Percentiles rank a stretch among this genome's conserved stretches.
Evolutionary conservation across 2,797 vertebrate genomes (phyloP).

Genomic region (Cryptoprocta ferox): DNA sequence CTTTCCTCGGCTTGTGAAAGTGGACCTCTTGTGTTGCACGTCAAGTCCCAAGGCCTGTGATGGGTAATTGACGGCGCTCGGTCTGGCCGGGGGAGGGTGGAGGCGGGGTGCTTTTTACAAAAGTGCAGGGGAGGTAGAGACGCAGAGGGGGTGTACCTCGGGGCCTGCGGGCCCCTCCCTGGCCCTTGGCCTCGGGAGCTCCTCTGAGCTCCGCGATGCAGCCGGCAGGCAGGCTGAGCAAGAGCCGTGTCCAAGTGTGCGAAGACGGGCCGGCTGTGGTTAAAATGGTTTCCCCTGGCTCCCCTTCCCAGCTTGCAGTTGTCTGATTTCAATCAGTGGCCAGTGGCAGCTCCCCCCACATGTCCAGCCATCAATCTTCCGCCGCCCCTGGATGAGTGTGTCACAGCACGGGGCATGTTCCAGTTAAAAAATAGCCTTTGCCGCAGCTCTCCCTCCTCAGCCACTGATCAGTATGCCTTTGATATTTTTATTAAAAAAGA

Average conservation of each 20-base stretch:
- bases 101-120: conserved; percentile 1
- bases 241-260: conserved; percentile 81
- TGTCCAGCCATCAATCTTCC: conserved; percentile 91
- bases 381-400: conserved; percentile 86
- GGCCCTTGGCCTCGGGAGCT: conserved; percentile 61
- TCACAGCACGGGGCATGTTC: conserved; percentile 88
- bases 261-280: conserved; percentile 85
- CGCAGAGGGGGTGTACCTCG: conserved; percentile 49
- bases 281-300: conserved; percentile 87
- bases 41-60: conserved; percentile 28
- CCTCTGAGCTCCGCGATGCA: conserved; percentile 75
- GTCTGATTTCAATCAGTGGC: conserved; percentile 92
- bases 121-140: conserved; percentile 67
- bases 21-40: neutral
- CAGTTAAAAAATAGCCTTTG: conserved; percentile 88
- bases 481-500: conserved; percentile 88
- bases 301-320: conserved; percentile 88
- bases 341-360: conserved; percentile 88
- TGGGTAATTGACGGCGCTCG: conserved; percentile 45
- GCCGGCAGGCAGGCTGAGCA: conserved; percentile 80
- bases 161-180: conserved; percentile 45
- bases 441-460: conserved; percentile 76
- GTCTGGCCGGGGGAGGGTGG: conserved; percentile 38
- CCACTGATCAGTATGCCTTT: conserved; percentile 86
- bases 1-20: neutral